Percentiles rank a stretch among this genome's conserved stretches.
Conservation (phyloP, 2,888 invertebrate species). For the Andrena haemorrhoa region DNA sequence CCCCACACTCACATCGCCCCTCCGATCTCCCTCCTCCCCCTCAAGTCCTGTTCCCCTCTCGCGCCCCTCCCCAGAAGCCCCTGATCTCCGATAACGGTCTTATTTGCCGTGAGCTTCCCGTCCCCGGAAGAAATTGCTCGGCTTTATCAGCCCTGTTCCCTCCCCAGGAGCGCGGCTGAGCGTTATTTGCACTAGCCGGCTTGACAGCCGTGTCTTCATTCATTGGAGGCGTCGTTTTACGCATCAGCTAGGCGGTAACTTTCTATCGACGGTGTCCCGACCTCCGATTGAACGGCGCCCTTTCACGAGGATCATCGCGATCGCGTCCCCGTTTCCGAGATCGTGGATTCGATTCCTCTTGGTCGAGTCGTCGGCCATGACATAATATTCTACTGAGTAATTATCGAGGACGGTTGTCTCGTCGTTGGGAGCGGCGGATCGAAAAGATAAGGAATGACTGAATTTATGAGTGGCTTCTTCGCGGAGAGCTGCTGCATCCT, state of each 20-base stretch:
- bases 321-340: slow-evolving; percentile 17
- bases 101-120: slow-evolving; percentile 48
- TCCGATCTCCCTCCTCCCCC: too few species aligned
- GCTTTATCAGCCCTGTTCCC: slow-evolving; percentile 41
- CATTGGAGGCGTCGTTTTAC: slow-evolving; percentile 17
- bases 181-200: slow-evolving; percentile 46
- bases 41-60: too few species aligned
- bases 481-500: too few species aligned
- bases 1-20: too few species aligned
- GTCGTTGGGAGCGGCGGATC: too few species aligned
- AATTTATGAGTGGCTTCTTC: too few species aligned
- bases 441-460: too few species aligned
- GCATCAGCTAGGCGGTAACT: slow-evolving; percentile 14
- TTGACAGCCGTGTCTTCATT: slow-evolving; percentile 23
- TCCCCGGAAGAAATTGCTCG: slow-evolving; percentile 48
- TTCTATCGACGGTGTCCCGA: slow-evolving; percentile 2
- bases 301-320: slow-evolving; percentile 4
- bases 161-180: slow-evolving; percentile 25
- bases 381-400: background rate
- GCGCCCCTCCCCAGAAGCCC: background rate
- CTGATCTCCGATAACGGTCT: slow-evolving; percentile 38
- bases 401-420: too few species aligned
- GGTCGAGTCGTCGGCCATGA: background rate
- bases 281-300: slow-evolving; percentile 2
- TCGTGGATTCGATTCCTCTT: background rate